Base-by-base conservation (phyloP, 1,140 invertebrate species). In the Drosophila virilis region DNA sequence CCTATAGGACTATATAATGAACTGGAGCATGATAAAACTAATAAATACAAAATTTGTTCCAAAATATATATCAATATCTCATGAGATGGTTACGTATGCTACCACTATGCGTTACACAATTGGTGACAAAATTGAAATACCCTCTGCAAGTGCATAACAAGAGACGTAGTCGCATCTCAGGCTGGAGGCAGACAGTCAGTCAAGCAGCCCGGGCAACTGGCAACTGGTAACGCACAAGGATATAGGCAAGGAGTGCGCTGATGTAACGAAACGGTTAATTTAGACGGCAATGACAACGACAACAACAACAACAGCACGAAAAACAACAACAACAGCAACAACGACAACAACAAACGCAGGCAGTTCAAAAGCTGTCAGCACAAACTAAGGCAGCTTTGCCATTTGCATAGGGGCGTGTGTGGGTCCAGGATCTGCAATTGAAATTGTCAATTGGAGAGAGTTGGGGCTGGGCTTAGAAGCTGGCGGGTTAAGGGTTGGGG, bases 241-340 rank as follows among this genome's bases (percentile, higher is more conserved):
- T 64, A 65, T 64, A 65, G 59, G 33, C 74, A 78, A 77, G 52
- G 43, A 48, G 57, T 45, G 80, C 55, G 74, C 82, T 88, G 82
- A 88, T 77, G 83, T 83, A 83, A 88, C 83, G 84, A 86, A 86
- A 86, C 83, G 85, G 83, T 86, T 86, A 86, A 86, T 86, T 86
- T 86, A 89, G 84, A 88, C 68, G 72, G 80, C 82, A 77, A 69
- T 68, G 75, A 71, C 76, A 81, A 76, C 60, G 65, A 57, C 54
- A 54, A 45, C 48, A 17, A 55, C 62, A 48, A 58, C 67, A 54
- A 9, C 78, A 60, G 74, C 78, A 64, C 59, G 38, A 69, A 8
- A 37, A 32, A 69, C n/a, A 37, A 32, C 10, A 43, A 43, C 42
- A 64, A 64, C 38, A 48, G 2, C 3, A 22, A 60, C 64, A 43